A percentile compares a stretch with the other conserved stretches of the same genome.
Evolutionary conservation across 2,113 vertebrate species (phyloP).

Genomic region (Phodopus roborovskii): DNA sequence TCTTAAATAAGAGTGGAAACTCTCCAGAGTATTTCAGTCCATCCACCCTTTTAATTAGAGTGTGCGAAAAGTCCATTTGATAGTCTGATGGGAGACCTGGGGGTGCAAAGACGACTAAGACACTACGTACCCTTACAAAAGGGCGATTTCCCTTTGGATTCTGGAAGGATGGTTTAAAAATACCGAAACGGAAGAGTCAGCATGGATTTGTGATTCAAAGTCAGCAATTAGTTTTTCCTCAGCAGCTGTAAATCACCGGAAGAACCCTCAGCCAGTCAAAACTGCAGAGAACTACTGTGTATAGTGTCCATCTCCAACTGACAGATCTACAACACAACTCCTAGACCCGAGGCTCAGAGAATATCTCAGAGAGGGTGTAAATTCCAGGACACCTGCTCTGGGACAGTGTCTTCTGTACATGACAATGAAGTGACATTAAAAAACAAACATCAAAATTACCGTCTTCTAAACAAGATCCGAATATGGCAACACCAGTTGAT

Average conservation of each 20-base stretch:
- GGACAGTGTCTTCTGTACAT: background rate
- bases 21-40: background rate
- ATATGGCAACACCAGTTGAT: background rate
- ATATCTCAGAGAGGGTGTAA: background rate
- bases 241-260: background rate
- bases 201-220: background rate
- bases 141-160: background rate
- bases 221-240: background rate
- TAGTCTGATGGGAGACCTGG: background rate
- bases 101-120: background rate
- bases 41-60: background rate
- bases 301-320: background rate
- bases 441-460: too few relatives aligned
- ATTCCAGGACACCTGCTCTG: too few relatives aligned
- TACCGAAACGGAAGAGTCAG: background rate
- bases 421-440: too few relatives aligned
- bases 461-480: background rate
- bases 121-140: background rate
- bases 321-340: background rate
- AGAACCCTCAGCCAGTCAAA: too few relatives aligned
- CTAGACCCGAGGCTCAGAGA: background rate
- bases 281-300: background rate
- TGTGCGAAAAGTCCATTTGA: background rate
- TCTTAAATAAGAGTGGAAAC: background rate
- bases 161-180: background rate